Conservation (phyloP, 23 tunicate genomes). For the Phallusia fumigata region DNA sequence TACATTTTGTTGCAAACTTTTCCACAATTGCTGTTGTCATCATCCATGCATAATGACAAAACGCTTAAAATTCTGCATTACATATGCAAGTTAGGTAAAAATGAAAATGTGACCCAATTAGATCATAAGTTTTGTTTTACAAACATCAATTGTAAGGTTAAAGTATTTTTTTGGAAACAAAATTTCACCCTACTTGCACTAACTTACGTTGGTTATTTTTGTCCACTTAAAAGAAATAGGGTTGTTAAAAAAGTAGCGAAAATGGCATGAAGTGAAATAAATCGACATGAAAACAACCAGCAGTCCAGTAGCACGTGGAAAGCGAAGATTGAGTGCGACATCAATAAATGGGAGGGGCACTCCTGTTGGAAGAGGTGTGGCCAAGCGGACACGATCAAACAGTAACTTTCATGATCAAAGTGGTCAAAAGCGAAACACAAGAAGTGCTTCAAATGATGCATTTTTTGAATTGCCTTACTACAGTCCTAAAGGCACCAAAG, state of each 20-base stretch:
- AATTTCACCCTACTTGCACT: no score
- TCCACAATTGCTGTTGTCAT: no score
- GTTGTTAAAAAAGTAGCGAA: neutral
- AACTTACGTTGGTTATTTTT: no score
- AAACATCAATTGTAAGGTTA: no score
- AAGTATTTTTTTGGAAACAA: no score
- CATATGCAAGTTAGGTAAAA: no score
- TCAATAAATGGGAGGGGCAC: neutral
- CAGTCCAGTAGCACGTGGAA: constrained; percentile 3
- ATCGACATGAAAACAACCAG: neutral
- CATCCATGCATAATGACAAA: no score
- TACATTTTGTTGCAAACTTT: no score
- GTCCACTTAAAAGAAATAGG: no score
- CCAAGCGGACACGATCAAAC: neutral
- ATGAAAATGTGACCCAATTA: no score
- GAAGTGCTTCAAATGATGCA: constrained; percentile 1
- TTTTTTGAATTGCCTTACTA: constrained; percentile 1
- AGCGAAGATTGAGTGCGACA: neutral
- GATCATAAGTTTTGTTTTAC: no score
- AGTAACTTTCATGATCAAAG: neutral
- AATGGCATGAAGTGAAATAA: neutral
- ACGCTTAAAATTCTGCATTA: no score
- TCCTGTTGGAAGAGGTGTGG: neutral
- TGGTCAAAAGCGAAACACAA: neutral
- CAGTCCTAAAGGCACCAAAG: neutral